phyloP scores from a whole-genome alignment of 2,888 invertebrate species.

The Cheilosia soror region DNA sequence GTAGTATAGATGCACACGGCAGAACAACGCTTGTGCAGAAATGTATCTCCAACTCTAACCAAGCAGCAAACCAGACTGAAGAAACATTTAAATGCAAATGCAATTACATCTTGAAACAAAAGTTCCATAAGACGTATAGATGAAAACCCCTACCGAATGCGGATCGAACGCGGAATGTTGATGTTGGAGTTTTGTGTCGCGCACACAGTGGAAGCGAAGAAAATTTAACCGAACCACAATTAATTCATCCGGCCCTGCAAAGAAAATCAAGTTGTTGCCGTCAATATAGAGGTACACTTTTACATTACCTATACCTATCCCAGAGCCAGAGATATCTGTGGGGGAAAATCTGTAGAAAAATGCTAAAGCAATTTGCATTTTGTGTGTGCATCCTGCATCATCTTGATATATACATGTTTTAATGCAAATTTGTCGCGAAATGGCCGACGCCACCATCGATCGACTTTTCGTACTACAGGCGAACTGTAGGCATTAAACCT shows the following conservation, averaged over 20 bases:
- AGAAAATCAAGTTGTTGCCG: slow-evolving; percentile 75
- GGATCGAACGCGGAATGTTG: slow-evolving; percentile 59
- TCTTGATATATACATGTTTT: slow-evolving; percentile 68
- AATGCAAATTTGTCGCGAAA: slow-evolving; percentile 74
- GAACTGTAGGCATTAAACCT: slow-evolving; percentile 5
- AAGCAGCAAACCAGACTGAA: slow-evolving; percentile 23
- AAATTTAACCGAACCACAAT: slow-evolving; percentile 71
- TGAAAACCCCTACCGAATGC: slow-evolving; percentile 39
- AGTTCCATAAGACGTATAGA: slow-evolving; percentile 45
- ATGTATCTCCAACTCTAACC: slow-evolving; percentile 32
- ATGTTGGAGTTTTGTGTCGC: slow-evolving; percentile 45
- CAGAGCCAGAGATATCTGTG: slow-evolving; percentile 46
- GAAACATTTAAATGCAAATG: slow-evolving; percentile 71
- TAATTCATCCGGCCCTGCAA: slow-evolving; percentile 72
- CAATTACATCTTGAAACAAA: slow-evolving; percentile 62
- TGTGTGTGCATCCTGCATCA: slow-evolving; percentile 73
- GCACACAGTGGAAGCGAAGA: slow-evolving; percentile 44
- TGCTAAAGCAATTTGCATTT: slow-evolving; percentile 71
- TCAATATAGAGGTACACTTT: slow-evolving; percentile 41
- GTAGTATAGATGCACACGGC: background rate
- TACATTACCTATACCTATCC: too few relatives aligned
- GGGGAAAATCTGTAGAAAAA: slow-evolving; percentile 65
- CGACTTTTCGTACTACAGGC: slow-evolving; percentile 41
- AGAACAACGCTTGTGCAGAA: slow-evolving; percentile 2
- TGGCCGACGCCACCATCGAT: slow-evolving; percentile 48